Evolutionary conservation across 2,113 vertebrate genomes (phyloP).

Genomic region (Xerus inauris): DNA sequence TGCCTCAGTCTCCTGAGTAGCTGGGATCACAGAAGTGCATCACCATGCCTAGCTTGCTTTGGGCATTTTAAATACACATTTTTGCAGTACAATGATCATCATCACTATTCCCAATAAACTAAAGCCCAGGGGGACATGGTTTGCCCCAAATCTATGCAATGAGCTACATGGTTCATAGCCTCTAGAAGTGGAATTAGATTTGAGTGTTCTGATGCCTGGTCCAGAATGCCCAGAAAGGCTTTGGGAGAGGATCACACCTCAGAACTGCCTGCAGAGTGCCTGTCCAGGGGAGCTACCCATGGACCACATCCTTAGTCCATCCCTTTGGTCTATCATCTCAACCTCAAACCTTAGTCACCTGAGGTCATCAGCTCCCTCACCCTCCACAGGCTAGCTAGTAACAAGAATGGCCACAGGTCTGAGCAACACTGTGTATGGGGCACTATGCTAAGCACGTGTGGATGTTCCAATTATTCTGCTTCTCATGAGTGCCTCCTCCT

Average conservation of each 20-base stretch:
- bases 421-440: not conserved
- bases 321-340: not conserved
- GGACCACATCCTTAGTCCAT: not conserved
- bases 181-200: not conserved
- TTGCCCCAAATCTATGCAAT: not conserved
- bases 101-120: not conserved
- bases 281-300: not conserved
- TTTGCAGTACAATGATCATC: not conserved
- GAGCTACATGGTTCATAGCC: not conserved
- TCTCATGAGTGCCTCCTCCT: not conserved
- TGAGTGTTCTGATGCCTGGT: not conserved
- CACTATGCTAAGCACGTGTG: fast-evolving
- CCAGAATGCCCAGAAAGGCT: not conserved
- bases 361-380: fast-evolving
- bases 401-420: not conserved
- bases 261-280: not conserved
- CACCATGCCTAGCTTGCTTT: not conserved
- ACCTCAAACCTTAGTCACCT: not conserved
- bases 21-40: no score
- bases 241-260: not conserved
- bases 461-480: not conserved
- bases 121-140: not conserved
- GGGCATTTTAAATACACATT: not conserved
- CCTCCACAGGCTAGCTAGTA: not conserved
- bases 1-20: not conserved